A percentile compares a stretch with the other conserved stretches of the same genome.
Conservation (phyloP, 2,888 invertebrate genomes). For the Pristionchus japonicus region DNA sequence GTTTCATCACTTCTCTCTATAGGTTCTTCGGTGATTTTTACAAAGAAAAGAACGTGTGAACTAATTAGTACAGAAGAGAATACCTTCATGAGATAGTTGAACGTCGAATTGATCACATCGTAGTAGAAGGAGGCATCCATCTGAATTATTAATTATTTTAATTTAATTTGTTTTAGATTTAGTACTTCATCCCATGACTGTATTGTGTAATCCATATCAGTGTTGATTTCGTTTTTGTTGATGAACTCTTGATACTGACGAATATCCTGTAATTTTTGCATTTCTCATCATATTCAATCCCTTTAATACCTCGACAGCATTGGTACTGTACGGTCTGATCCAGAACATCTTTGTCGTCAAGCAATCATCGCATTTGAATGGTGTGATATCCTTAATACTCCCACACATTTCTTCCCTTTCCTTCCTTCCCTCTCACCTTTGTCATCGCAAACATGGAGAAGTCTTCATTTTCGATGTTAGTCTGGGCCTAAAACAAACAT, state of each 20-base stretch:
- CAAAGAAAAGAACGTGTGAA: too few relatives aligned
- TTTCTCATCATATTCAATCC: neutral
- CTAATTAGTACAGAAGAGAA: too few relatives aligned
- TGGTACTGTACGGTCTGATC: constrained; percentile 63
- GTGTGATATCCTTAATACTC: constrained; percentile 63
- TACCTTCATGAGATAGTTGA: constrained; percentile 34
- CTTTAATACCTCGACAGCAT: constrained; percentile 34
- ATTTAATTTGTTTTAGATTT: neutral
- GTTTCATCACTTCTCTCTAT: too few relatives aligned
- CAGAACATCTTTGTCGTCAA: constrained; percentile 63
- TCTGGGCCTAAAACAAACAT: constrained; percentile 46
- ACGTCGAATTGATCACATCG: constrained; percentile 54
- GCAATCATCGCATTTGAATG: constrained; percentile 72
- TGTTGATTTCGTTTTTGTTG: constrained; percentile 66
- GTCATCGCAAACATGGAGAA: constrained; percentile 47
- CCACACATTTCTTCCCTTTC: neutral
- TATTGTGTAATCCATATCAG: constrained; percentile 62
- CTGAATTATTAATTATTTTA: constrained; percentile 50
- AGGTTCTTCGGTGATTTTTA: too few relatives aligned
- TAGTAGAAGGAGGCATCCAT: constrained; percentile 61
- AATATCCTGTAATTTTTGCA: constrained; percentile 51
- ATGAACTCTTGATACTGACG: constrained; percentile 65
- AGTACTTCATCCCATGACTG: constrained; percentile 64
- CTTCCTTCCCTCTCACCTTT: constrained; percentile 36
- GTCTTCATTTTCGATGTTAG: constrained; percentile 48